phyloP scores from a whole-genome alignment of 1,140 invertebrate genomes.

The Cylas formicarius region DNA sequence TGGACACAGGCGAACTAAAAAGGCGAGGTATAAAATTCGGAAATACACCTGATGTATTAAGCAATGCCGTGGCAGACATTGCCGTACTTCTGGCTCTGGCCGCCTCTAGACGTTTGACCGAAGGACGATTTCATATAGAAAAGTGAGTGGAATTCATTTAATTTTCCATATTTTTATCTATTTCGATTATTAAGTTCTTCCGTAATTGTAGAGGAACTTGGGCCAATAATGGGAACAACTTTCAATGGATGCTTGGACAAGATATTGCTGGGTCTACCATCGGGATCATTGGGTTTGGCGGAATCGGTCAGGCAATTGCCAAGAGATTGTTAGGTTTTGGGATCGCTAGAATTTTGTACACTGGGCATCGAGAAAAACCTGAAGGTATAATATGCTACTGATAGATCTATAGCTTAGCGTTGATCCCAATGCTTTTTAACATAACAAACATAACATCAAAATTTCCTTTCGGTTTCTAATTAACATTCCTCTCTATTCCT shows the following conservation, averaged over 20 bases:
- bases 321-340: slow-evolving; percentile 63
- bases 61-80: slow-evolving; percentile 76
- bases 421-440: too few species aligned
- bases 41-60: slow-evolving; percentile 74
- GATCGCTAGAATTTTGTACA: slow-evolving; percentile 62
- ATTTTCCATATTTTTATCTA: neutral
- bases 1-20: slow-evolving; percentile 59
- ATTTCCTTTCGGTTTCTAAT: too few species aligned
- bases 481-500: too few species aligned
- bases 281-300: slow-evolving; percentile 73
- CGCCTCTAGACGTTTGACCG: slow-evolving; percentile 65
- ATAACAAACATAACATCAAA: too few species aligned
- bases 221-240: slow-evolving; percentile 3
- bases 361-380: slow-evolving; percentile 55
- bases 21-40: slow-evolving; percentile 60
- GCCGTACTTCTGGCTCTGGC: slow-evolving; percentile 67
- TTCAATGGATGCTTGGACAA: slow-evolving; percentile 60
- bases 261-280: slow-evolving; percentile 66
- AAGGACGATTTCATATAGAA: slow-evolving; percentile 59
- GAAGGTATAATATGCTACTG: slow-evolving; percentile 52
- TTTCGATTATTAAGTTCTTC: neutral
- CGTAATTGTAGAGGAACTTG: slow-evolving; percentile 15
- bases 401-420: too few species aligned
- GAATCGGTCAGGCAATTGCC: slow-evolving; percentile 66
- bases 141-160: slow-evolving; percentile 44